These are phyloP conservation scores for Chaetorhynchus papuensis DNA, from an alignment of 2,113 vertebrate genomes.

Conservation along the genomic window DNA sequence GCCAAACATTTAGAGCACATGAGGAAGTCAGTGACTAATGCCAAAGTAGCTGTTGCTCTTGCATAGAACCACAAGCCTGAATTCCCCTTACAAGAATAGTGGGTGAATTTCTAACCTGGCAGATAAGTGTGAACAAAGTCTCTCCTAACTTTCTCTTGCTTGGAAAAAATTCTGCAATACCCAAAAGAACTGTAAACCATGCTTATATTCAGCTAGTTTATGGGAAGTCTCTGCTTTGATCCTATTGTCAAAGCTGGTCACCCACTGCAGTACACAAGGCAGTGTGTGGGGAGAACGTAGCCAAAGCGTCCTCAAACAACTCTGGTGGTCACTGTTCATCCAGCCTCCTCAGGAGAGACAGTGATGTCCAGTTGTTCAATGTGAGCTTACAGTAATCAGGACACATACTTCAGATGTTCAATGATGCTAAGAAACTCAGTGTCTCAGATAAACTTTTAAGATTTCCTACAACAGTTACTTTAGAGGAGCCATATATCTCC, in stretches of 20 bases:
- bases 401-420: background rate
- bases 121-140: background rate
- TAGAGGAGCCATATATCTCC: background rate
- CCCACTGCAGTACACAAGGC: accelerated
- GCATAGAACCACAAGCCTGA: background rate
- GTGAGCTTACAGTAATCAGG: background rate
- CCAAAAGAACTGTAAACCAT: background rate
- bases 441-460: background rate
- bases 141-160: background rate
- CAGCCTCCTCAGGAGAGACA: background rate
- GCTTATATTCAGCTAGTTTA: background rate
- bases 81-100: background rate
- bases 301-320: background rate
- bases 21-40: background rate
- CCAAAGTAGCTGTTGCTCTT: background rate
- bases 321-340: background rate
- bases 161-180: background rate
- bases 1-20: background rate
- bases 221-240: background rate
- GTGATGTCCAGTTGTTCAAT: background rate
- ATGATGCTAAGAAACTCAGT: background rate
- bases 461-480: background rate
- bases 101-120: background rate
- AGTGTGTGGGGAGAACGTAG: background rate
- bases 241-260: background rate